Percentiles rank a stretch among this genome's conserved stretches.
These are phyloP conservation scores for Archips xylosteana DNA, from an alignment of 2,888 invertebrate genomes.

Conservation along the genomic window DNA sequence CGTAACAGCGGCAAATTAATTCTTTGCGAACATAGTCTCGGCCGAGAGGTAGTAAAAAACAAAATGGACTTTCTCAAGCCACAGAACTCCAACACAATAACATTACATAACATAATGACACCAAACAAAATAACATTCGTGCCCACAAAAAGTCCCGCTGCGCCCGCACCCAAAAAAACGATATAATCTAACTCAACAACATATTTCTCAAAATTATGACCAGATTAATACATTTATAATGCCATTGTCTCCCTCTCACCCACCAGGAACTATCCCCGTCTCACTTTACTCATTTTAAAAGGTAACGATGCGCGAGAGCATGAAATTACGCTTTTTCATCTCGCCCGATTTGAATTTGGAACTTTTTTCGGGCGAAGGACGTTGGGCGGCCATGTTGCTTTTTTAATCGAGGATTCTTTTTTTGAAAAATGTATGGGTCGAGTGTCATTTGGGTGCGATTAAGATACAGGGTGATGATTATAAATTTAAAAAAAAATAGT, in stretches of 20 bases:
- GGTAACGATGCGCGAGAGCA: conserved; percentile 77
- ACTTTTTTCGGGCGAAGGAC: conserved; percentile 45
- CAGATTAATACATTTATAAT: conserved; percentile 82
- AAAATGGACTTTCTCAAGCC: neutral
- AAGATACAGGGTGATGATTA: conserved; percentile 47
- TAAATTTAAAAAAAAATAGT: neutral
- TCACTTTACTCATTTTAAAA: conserved; percentile 71
- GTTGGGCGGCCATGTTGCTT: conserved; percentile 51
- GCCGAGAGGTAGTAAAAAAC: neutral
- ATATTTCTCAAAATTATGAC: conserved; percentile 78
- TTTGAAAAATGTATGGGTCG: conserved; percentile 57
- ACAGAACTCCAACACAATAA: neutral
- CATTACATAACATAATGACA: conserved; percentile 15
- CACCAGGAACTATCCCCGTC: conserved; percentile 45
- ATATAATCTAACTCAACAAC: conserved; percentile 67
- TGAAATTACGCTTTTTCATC: conserved; percentile 83
- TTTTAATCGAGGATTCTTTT: conserved; percentile 51
- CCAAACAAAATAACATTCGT: neutral
- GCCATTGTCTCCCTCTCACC: conserved; percentile 52
- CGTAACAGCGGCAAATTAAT: too few relatives aligned
- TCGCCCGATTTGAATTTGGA: conserved; percentile 57
- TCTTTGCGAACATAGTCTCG: too few relatives aligned
- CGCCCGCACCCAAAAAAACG: conserved; percentile 43
- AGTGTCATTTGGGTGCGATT: conserved; percentile 63
- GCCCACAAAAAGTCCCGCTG: conserved; percentile 26